A percentile compares a stretch with the other conserved stretches of the same genome.
Evolutionary conservation across 2,888 invertebrate species (phyloP).

Genomic region (Coleophora flavipennella): DNA sequence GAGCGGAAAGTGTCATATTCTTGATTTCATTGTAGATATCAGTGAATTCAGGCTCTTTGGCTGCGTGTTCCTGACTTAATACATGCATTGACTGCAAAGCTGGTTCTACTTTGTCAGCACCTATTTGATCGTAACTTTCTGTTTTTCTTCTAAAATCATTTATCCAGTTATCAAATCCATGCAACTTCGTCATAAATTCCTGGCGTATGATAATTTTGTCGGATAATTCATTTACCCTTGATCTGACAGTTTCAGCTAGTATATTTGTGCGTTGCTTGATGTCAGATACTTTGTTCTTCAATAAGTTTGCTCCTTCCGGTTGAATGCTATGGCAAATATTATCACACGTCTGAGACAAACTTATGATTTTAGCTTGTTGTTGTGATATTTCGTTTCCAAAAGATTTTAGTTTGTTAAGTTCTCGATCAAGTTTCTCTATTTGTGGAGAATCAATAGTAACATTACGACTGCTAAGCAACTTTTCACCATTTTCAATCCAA

Average conservation of each 20-base stretch:
- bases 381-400: constrained; percentile 89
- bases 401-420: constrained; percentile 82
- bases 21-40: constrained; percentile 89
- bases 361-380: constrained; percentile 86
- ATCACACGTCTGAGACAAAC: constrained; percentile 85
- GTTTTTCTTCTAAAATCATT: constrained; percentile 79
- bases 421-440: constrained; percentile 82
- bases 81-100: constrained; percentile 85
- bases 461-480: constrained; percentile 70
- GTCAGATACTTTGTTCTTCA: constrained; percentile 81
- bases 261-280: constrained; percentile 82
- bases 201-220: constrained; percentile 87
- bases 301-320: constrained; percentile 80
- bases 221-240: constrained; percentile 84
- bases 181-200: constrained; percentile 85
- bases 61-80: constrained; percentile 87
- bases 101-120: constrained; percentile 85
- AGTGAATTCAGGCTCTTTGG: constrained; percentile 84
- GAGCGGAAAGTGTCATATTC: constrained; percentile 77
- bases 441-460: constrained; percentile 79
- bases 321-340: constrained; percentile 83
- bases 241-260: constrained; percentile 82
- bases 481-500: constrained; percentile 82
- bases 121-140: constrained; percentile 85
- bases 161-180: constrained; percentile 86